Conservation (phyloP, 2,113 vertebrate genomes). For the Sylvilagus bachmani region DNA sequence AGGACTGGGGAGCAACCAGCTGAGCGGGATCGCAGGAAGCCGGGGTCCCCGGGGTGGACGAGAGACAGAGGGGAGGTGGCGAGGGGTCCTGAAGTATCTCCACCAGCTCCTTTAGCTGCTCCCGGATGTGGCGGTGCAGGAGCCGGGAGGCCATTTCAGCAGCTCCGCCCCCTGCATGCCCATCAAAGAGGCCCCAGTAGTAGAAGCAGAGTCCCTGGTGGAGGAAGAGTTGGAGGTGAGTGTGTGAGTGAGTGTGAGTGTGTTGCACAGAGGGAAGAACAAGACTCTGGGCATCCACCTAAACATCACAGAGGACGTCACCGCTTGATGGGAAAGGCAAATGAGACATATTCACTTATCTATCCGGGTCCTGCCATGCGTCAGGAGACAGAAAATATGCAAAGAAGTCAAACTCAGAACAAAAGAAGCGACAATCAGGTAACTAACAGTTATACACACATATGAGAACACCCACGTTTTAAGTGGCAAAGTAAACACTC, state of each 20-base stretch:
- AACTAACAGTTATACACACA: constrained; percentile 38
- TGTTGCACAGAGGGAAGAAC: background rate
- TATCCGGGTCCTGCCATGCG: background rate
- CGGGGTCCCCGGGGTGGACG: constrained; percentile 77
- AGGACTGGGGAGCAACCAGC: constrained; percentile 82
- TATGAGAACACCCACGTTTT: background rate
- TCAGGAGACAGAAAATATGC: constrained; percentile 40
- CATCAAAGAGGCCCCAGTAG: constrained; percentile 97
- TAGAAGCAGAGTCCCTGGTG: constrained; percentile 91
- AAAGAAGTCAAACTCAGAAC: constrained; percentile 20
- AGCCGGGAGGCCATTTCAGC: constrained; percentile 95
- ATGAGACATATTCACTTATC: constrained; percentile 52
- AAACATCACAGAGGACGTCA: constrained; percentile 4
- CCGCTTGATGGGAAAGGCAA: constrained; percentile 21
- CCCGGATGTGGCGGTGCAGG: constrained; percentile 94
- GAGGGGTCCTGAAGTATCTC: constrained; percentile 93
- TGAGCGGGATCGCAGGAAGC: constrained; percentile 32
- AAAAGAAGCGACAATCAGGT: constrained; percentile 44
- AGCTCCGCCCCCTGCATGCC: constrained; percentile 95
- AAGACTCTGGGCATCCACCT: background rate
- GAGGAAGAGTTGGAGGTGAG: background rate
- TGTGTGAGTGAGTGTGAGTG: background rate
- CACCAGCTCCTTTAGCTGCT: constrained; percentile 94
- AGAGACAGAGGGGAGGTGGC: constrained; percentile 92
- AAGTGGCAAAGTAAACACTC: constrained; percentile 53